These are phyloP conservation scores for Ostrea edulis DNA, from an alignment of 1,140 invertebrate genomes.

Conservation along the genomic window DNA sequence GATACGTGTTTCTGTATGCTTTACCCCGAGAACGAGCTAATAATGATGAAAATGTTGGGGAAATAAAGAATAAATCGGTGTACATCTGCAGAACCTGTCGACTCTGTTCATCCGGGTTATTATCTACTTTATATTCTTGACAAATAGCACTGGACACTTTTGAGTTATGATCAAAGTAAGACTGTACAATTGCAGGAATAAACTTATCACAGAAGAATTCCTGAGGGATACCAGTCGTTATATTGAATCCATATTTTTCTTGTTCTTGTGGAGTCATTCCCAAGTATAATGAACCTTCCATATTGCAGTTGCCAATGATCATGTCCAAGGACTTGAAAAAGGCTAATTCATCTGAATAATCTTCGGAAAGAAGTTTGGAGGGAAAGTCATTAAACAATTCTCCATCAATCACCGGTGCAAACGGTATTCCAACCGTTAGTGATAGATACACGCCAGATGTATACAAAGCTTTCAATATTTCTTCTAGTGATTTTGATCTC, in stretches of 20 bases:
- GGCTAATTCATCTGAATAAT: not conserved
- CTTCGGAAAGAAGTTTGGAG: constrained; percentile 29
- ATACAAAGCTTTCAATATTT: constrained; percentile 76
- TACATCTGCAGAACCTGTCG: constrained; percentile 33
- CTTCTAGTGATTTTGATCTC: constrained; percentile 21
- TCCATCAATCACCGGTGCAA: constrained; percentile 46
- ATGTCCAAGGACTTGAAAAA: constrained; percentile 55
- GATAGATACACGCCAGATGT: not conserved
- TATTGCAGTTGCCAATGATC: constrained; percentile 47
- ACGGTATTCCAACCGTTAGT: constrained; percentile 23
- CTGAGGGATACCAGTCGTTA: constrained; percentile 6
- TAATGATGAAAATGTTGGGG: constrained; percentile 17
- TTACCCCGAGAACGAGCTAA: not conserved
- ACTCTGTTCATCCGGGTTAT: not conserved
- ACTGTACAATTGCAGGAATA: not conserved
- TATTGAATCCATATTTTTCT: constrained; percentile 2
- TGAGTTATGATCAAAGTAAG: constrained; percentile 12
- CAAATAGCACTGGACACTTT: constrained; percentile 25
- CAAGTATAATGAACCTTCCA: constrained; percentile 46
- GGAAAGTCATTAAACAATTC: constrained; percentile 48
- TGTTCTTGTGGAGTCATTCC: constrained; percentile 56
- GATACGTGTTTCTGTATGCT: not conserved
- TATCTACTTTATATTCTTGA: constrained; percentile 18
- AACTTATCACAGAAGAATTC: constrained; percentile 24
- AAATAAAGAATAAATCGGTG: constrained; percentile 40